Evolutionary conservation across 1,140 invertebrate species (phyloP).

Genomic region (Lordiphosa stackelbergi): DNA sequence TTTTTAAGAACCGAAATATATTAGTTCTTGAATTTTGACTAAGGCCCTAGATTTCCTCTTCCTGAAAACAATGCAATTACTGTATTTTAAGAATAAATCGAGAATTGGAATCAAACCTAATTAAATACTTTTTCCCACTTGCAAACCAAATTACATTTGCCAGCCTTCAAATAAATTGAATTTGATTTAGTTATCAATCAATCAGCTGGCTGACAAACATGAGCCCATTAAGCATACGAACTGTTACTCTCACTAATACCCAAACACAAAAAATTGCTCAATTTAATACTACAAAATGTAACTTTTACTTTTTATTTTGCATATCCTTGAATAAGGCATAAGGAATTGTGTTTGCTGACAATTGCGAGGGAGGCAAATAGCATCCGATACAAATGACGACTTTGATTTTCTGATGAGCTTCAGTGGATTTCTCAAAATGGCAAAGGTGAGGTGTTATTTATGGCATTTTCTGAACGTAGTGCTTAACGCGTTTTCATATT

Average conservation of each 20-base stretch:
- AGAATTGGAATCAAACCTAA: too few species aligned
- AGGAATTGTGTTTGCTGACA: slow-evolving; percentile 31
- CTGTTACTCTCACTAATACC: slow-evolving; percentile 31
- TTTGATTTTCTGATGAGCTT: slow-evolving; percentile 14
- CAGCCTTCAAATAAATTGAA: slow-evolving; percentile 26
- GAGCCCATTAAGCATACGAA: slow-evolving; percentile 45
- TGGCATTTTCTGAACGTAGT: slow-evolving; percentile 8
- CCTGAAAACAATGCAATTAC: too few species aligned
- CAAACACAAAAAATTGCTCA: slow-evolving; percentile 4
- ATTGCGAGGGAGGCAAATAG: slow-evolving; percentile 1
- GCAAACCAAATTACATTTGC: not conserved
- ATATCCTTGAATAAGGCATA: slow-evolving; percentile 29
- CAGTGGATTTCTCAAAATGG: slow-evolving; percentile 19
- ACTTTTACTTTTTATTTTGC: slow-evolving; percentile 18
- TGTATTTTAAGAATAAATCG: too few species aligned
- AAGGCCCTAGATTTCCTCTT: too few species aligned
- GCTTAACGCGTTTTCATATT: slow-evolving; percentile 27
- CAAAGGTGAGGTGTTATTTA: slow-evolving; percentile 40
- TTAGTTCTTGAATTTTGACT: too few species aligned
- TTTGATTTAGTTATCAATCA: slow-evolving; percentile 40
- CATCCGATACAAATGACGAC: not conserved
- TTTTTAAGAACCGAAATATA: too few species aligned
- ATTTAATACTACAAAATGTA: slow-evolving; percentile 10
- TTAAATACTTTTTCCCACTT: too few species aligned
- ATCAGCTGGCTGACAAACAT: too few species aligned